Evolutionary conservation across 2,888 invertebrate genomes (phyloP).

Genomic region (Caenorhabditis wallacei): DNA sequence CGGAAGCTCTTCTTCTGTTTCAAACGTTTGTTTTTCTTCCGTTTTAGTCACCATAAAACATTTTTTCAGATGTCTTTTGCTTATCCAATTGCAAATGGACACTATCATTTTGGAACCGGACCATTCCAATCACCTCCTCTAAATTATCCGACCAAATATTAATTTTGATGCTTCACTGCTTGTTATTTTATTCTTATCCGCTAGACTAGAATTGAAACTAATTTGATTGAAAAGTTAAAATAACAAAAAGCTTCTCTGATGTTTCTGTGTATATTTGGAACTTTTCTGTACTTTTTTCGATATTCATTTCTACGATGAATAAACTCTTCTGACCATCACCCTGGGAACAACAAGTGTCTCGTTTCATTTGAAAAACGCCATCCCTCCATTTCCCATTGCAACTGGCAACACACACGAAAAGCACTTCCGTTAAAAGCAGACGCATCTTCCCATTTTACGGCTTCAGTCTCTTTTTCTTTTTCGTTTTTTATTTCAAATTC

Average conservation of each 20-base stretch:
- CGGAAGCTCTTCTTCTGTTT: constrained; percentile 68
- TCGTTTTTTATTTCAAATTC: neutral
- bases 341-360: constrained; percentile 36
- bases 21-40: constrained; percentile 66
- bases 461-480: constrained; percentile 35
- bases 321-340: constrained; percentile 39
- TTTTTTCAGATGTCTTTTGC: constrained; percentile 70
- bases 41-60: no score
- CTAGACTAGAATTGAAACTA: constrained; percentile 6
- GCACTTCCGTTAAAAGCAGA: constrained; percentile 24
- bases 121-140: constrained; percentile 73
- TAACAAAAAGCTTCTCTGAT: constrained; percentile 10
- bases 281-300: constrained; percentile 8
- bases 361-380: constrained; percentile 14
- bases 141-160: constrained; percentile 68
- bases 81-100: constrained; percentile 69
- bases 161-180: constrained; percentile 1
- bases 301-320: constrained; percentile 47
- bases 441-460: constrained; percentile 36
- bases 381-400: constrained; percentile 33
- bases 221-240: constrained; percentile 14
- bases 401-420: constrained; percentile 10
- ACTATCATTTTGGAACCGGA: constrained; percentile 73
- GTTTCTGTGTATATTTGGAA: constrained; percentile 41
- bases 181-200: neutral